Evolutionary conservation across 1,140 invertebrate genomes (phyloP).

Genomic region (Chrysomallon squamiferum): DNA sequence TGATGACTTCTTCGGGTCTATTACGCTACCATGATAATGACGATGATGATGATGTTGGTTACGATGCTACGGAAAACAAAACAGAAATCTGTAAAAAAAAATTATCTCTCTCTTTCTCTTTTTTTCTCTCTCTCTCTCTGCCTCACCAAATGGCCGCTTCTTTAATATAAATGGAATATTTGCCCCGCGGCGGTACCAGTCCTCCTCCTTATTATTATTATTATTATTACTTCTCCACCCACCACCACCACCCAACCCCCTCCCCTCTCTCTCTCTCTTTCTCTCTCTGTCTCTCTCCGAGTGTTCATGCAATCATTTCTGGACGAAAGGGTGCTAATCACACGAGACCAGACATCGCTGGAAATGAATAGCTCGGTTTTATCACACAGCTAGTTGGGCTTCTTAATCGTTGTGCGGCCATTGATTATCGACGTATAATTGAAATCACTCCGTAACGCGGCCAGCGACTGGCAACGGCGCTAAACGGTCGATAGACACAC

Average conservation of each 20-base stretch:
- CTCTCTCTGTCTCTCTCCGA: too few species aligned
- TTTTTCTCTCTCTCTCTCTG: too few species aligned
- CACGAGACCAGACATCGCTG: not conserved
- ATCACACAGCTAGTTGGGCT: not conserved
- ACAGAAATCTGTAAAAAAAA: too few species aligned
- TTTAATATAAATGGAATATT: too few species aligned
- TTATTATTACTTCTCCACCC: not conserved
- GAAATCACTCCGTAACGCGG: not conserved
- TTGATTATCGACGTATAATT: conserved; percentile 3
- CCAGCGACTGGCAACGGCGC: not conserved
- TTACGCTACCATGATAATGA: too few species aligned
- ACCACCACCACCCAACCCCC: not conserved
- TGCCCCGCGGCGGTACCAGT: not conserved
- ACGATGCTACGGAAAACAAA: too few species aligned
- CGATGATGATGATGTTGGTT: too few species aligned
- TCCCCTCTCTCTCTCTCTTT: not conserved
- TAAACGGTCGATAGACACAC: too few species aligned
- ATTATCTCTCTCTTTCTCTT: too few species aligned
- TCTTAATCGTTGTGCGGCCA: conserved; percentile 2
- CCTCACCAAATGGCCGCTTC: too few species aligned
- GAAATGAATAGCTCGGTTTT: conserved; percentile 5
- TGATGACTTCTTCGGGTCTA: too few species aligned
- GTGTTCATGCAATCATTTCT: too few species aligned
- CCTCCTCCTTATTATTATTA: not conserved
- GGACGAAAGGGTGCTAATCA: not conserved